Conservation (phyloP, 2,797 vertebrate species). For the Xiphorhynchus erythropygius region DNA sequence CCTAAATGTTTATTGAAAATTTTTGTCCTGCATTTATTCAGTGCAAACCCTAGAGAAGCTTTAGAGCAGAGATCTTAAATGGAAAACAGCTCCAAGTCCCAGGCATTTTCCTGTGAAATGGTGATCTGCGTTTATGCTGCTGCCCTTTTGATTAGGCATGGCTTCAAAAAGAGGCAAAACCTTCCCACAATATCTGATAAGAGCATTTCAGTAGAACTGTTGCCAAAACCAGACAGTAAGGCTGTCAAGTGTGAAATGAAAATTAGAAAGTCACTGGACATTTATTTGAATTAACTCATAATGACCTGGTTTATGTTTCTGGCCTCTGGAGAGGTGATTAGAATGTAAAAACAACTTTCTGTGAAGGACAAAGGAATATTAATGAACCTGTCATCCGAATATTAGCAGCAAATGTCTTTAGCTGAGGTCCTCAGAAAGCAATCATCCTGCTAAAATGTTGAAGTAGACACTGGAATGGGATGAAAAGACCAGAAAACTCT, state of each 20-base stretch:
- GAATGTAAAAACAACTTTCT: conserved; percentile 30
- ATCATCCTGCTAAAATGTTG: not conserved
- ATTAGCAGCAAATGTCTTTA: not conserved
- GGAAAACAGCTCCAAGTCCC: not conserved
- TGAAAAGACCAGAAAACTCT: not conserved
- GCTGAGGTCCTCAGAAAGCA: not conserved
- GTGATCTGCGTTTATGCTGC: not conserved
- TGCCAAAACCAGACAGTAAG: not conserved
- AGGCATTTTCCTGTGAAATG: not conserved
- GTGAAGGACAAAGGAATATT: conserved; percentile 11
- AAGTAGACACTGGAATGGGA: not conserved
- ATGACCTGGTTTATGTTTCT: conserved; percentile 40
- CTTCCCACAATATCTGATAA: not conserved
- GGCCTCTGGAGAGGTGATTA: not conserved
- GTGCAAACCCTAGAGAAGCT: not conserved
- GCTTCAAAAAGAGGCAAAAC: not conserved
- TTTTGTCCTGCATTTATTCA: not conserved
- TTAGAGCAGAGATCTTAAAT: not conserved
- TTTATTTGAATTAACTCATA: conserved; percentile 37
- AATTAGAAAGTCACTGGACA: not conserved
- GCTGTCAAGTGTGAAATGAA: conserved; percentile 34
- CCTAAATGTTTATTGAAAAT: not conserved
- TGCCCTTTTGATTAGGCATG: not conserved
- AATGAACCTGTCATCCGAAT: not conserved
- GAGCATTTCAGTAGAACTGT: not conserved